These are phyloP conservation scores for Melipona quadrifasciata DNA, from an alignment of 1,140 invertebrate species.

Conservation along the genomic window DNA sequence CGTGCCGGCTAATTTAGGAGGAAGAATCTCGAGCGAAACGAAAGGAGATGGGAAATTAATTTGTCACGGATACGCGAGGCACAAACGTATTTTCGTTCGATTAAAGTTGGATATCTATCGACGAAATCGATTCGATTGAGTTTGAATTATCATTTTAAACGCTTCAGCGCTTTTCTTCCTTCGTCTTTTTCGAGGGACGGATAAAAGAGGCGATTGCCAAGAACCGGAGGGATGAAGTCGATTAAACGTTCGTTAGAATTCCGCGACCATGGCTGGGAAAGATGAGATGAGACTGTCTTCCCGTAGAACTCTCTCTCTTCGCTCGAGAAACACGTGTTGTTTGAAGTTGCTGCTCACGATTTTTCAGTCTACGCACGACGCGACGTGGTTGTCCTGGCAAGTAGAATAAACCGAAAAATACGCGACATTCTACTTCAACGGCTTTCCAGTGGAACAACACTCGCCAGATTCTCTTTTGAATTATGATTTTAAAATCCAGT, in stretches of 20 bases:
- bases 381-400: neutral
- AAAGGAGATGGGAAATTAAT: neutral
- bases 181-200: neutral
- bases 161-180: neutral
- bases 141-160: neutral
- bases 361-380: neutral
- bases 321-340: neutral
- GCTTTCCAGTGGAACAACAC: neutral
- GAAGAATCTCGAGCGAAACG: neutral
- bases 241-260: constrained; percentile 41
- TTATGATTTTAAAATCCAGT: neutral
- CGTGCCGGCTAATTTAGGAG: neutral
- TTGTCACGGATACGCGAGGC: neutral
- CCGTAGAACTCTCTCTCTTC: neutral
- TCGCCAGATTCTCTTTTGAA: neutral
- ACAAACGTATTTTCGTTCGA: neutral
- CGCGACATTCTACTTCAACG: neutral
- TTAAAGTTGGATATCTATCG: neutral
- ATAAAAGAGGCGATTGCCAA: neutral
- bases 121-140: neutral
- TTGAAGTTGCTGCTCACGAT: neutral
- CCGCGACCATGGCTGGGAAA: neutral
- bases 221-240: neutral
- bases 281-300: neutral
- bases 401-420: constrained; percentile 16